Conservation (phyloP, 2,888 invertebrate genomes). For the Trachelus troglodyta region DNA sequence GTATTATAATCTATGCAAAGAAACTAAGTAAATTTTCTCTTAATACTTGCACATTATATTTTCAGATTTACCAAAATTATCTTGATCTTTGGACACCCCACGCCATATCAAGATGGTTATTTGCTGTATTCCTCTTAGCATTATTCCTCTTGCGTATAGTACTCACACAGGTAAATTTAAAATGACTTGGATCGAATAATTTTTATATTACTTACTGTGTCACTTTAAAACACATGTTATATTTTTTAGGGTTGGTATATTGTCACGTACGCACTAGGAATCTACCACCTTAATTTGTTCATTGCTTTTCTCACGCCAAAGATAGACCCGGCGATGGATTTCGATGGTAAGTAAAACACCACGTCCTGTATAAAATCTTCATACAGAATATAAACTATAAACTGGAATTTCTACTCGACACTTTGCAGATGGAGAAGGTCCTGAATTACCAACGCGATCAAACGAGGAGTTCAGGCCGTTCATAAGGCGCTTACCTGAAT, state of each 20-base stretch:
- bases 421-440: slow-evolving; percentile 82
- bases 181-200: background rate
- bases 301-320: slow-evolving; percentile 99
- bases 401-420: slow-evolving; percentile 43
- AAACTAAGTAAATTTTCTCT: slow-evolving; percentile 11
- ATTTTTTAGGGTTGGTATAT: slow-evolving; percentile 97
- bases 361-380: background rate
- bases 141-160: slow-evolving; percentile 85
- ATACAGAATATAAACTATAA: background rate
- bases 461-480: slow-evolving; percentile 99
- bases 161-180: slow-evolving; percentile 78
- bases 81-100: slow-evolving; percentile 91
- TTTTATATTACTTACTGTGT: background rate
- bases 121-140: slow-evolving; percentile 76
- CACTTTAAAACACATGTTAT: slow-evolving; percentile 6
- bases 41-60: slow-evolving; percentile 4
- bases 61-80: slow-evolving; percentile 83
- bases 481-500: slow-evolving; percentile 96
- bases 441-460: slow-evolving; percentile 92
- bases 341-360: slow-evolving; percentile 76
- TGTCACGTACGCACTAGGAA: slow-evolving; percentile 98
- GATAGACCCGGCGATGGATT: slow-evolving; percentile 97
- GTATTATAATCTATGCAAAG: slow-evolving; percentile 22
- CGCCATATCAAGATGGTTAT: slow-evolving; percentile 82
- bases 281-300: slow-evolving; percentile 98